Evolutionary conservation across 2,797 vertebrate genomes (phyloP).

Genomic region (Sardinella longiceps): DNA sequence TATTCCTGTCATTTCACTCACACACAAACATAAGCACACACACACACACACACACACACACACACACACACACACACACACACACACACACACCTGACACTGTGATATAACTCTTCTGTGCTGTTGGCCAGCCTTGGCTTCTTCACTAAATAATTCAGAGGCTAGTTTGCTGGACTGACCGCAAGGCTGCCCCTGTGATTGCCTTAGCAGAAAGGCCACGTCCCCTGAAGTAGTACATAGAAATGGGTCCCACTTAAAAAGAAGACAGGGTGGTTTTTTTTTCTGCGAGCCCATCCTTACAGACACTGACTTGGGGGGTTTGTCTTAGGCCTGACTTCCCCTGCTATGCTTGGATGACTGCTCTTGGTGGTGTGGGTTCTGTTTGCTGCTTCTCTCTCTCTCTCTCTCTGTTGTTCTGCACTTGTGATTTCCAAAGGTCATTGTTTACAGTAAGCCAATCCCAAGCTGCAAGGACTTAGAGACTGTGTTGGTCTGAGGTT

Average conservation of each 20-base stretch:
- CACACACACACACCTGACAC: not conserved
- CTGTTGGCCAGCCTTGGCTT: slow-evolving; percentile 6
- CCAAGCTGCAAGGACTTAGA: not conserved
- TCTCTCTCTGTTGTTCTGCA: not conserved
- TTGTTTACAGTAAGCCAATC: slow-evolving; percentile 42
- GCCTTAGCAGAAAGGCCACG: slow-evolving; percentile 13
- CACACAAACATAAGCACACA: slow-evolving; percentile 42
- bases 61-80: slow-evolving; percentile 72
- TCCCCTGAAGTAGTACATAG: not conserved
- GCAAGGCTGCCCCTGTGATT: slow-evolving; percentile 27
- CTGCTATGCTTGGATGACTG: not conserved
- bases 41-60: slow-evolving; percentile 44
- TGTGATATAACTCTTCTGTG: slow-evolving; percentile 35
- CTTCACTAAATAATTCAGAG: slow-evolving; percentile 47
- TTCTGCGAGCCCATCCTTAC: not conserved
- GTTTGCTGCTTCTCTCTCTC: not conserved
- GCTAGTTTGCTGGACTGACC: slow-evolving; percentile 26
- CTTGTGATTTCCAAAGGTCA: slow-evolving; percentile 39
- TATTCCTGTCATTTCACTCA: too few species aligned
- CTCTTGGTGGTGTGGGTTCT: not conserved
- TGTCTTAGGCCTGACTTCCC: not conserved
- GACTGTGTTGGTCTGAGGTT: not conserved
- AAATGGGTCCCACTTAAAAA: not conserved
- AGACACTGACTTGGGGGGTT: not conserved
- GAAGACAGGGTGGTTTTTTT: not conserved